Conservation (phyloP, 2,888 invertebrate species). For the Tryphoninae sp. region DNA sequence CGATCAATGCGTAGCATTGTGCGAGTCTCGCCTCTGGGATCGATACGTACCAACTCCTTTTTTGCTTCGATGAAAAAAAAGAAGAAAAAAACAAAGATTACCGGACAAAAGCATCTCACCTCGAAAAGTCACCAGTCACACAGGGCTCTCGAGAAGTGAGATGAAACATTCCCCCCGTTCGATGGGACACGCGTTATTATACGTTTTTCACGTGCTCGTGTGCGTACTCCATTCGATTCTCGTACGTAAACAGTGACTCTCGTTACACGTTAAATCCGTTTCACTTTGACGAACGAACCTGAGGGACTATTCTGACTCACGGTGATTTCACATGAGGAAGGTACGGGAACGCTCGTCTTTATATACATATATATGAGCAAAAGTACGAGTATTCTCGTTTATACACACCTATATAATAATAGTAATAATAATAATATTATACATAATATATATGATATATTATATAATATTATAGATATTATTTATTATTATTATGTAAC, state of each 20-base stretch:
- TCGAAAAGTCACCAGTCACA: slow-evolving; percentile 62
- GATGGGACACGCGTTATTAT: slow-evolving; percentile 24
- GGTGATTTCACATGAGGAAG: neutral
- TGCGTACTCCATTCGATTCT: slow-evolving; percentile 1
- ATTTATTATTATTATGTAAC: too few relatives aligned
- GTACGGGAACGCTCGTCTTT: neutral
- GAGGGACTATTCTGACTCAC: slow-evolving; percentile 1
- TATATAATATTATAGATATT: too few relatives aligned
- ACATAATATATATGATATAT: too few relatives aligned
- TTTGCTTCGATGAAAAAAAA: slow-evolving; percentile 45
- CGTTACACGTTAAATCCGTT: slow-evolving; percentile 36
- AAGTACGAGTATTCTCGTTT: too few relatives aligned
- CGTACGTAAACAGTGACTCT: slow-evolving; percentile 43
- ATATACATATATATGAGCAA: neutral
- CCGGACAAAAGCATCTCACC: slow-evolving; percentile 55
- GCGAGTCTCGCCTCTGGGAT: slow-evolving; percentile 63
- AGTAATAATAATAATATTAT: too few relatives aligned
- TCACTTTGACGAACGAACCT: slow-evolving; percentile 8
- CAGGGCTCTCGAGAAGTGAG: slow-evolving; percentile 31
- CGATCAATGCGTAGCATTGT: slow-evolving; percentile 79
- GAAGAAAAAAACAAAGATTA: slow-evolving; percentile 11
- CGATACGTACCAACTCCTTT: slow-evolving; percentile 43
- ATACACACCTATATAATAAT: too few relatives aligned
- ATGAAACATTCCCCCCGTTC: slow-evolving; percentile 25
- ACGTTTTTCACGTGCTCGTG: neutral